Evolutionary conservation across 2,888 invertebrate species (phyloP).

Genomic region (Crepidodera aurea): DNA sequence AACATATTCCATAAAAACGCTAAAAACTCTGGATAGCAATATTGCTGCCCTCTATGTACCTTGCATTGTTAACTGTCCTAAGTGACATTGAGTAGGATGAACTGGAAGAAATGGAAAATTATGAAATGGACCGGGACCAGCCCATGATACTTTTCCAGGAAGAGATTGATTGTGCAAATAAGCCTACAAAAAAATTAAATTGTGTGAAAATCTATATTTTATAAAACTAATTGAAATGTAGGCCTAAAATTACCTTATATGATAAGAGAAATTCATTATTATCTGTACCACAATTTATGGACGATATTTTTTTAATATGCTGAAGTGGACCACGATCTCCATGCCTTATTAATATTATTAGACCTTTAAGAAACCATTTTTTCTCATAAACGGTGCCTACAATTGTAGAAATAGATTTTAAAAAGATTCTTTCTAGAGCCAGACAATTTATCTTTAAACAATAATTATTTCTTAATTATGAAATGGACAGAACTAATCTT

Average conservation of each 20-base stretch:
- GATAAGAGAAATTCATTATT: constrained; percentile 54
- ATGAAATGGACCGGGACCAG: constrained; percentile 82
- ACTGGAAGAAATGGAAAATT: constrained; percentile 81
- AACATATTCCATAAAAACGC: too few relatives aligned
- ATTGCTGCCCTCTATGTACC: too few relatives aligned
- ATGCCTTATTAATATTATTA: constrained; percentile 82
- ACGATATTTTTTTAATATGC: constrained; percentile 79
- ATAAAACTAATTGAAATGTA: too few relatives aligned
- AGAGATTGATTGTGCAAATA: constrained; percentile 67
- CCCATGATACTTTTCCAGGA: constrained; percentile 74
- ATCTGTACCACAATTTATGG: constrained; percentile 75
- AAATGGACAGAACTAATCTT: too few relatives aligned
- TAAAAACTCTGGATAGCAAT: too few relatives aligned
- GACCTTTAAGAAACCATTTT: constrained; percentile 73
- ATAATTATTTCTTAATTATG: too few relatives aligned
- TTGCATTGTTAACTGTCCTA: constrained; percentile 84
- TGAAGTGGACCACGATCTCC: constrained; percentile 90
- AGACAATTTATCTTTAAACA: too few relatives aligned
- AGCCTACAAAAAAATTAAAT: constrained; percentile 59
- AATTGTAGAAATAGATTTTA: too few relatives aligned
- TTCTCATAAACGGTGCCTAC: constrained; percentile 60
- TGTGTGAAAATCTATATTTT: too few relatives aligned
- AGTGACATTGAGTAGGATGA: constrained; percentile 74
- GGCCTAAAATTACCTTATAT: constrained; percentile 57
- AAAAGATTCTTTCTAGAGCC: too few relatives aligned